phyloP scores from a whole-genome alignment of 2,113 vertebrate genomes.

The Pluvialis apricaria region DNA sequence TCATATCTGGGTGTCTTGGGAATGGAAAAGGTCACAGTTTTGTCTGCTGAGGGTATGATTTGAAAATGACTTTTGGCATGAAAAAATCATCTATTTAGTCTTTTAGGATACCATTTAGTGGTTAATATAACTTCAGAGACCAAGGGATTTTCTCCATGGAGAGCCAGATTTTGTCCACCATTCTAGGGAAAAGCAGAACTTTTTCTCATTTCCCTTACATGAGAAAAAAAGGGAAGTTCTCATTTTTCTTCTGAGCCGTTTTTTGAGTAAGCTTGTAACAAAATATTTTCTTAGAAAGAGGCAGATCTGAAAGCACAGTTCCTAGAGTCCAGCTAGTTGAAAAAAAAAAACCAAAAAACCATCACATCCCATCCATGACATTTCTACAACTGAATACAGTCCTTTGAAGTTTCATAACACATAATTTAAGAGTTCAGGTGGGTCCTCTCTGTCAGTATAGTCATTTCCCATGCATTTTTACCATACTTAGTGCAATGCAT shows the following conservation, averaged over 20 bases:
- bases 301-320: neutral
- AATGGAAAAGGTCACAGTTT: neutral
- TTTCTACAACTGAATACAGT: neutral
- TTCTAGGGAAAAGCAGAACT: neutral
- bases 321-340: neutral
- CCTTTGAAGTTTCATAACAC: neutral
- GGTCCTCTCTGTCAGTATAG: neutral
- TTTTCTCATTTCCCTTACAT: neutral
- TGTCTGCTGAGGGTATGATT: neutral
- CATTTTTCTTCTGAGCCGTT: neutral
- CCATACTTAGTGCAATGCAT: too few relatives aligned
- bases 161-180: neutral
- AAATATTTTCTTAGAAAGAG: neutral
- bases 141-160: neutral
- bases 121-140: neutral
- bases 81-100: neutral
- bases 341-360: neutral
- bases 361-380: neutral
- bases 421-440: neutral
- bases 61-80: neutral
- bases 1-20: neutral
- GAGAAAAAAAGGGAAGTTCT: neutral
- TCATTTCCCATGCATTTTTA: neutral
- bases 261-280: neutral
- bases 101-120: neutral